Conservation (phyloP, 2,888 invertebrate species). For the Agrotis ipsilon region DNA sequence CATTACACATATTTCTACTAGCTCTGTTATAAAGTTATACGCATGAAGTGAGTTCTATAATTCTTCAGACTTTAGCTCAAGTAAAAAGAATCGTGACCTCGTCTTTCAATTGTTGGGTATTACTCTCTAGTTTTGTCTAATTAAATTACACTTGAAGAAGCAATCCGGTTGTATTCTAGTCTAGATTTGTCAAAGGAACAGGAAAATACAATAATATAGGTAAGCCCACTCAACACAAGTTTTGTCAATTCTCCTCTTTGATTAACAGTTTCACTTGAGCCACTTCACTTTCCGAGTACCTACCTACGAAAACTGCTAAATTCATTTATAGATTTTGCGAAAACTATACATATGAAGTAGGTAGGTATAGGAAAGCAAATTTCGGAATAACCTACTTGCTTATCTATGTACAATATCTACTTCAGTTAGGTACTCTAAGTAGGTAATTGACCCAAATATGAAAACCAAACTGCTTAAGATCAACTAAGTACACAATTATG, state of each 20-base stretch:
- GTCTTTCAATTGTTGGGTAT: constrained; percentile 2
- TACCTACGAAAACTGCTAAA: neutral
- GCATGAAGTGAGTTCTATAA: too few relatives aligned
- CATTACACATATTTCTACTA: neutral
- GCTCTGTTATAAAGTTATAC: too few relatives aligned
- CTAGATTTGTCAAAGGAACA: constrained; percentile 11
- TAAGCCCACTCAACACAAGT: constrained; percentile 9
- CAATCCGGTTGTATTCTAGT: constrained; percentile 9
- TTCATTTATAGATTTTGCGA: neutral
- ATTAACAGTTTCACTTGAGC: neutral
- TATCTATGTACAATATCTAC: neutral
- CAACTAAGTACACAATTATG: too few relatives aligned
- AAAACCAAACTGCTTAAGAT: too few relatives aligned
- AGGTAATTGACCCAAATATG: constrained; percentile 5
- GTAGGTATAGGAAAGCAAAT: neutral
- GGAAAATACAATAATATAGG: constrained; percentile 24
- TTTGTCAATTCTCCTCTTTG: constrained; percentile 9
- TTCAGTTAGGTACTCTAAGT: neutral
- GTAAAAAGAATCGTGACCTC: constrained; percentile 1
- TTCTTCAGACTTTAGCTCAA: neutral
- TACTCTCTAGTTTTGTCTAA: neutral
- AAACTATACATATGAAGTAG: constrained; percentile 3
- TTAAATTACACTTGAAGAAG: neutral
- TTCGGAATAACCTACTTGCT: neutral
- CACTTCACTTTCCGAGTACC: constrained; percentile 16